phyloP scores from a whole-genome alignment of 2,888 invertebrate genomes.

The Lithophane leautieri region DNA sequence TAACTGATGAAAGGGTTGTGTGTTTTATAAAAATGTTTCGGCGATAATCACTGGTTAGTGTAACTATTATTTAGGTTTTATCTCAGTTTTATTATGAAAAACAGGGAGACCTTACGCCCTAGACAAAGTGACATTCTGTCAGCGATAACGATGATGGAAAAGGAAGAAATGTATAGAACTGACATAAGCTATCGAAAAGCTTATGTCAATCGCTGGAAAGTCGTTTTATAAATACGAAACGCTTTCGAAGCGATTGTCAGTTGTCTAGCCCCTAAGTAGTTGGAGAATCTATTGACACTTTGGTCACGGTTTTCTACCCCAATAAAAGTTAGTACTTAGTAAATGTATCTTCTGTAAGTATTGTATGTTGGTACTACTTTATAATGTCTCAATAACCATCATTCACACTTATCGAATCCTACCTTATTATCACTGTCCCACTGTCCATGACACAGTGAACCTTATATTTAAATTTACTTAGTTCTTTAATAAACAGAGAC shows the following conservation, averaged over 20 bases:
- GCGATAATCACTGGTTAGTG: slow-evolving; percentile 50
- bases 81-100: not conserved
- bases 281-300: not conserved
- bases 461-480: not conserved
- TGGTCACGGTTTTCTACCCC: not conserved
- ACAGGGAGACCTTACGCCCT: no score
- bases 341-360: not conserved
- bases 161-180: no score
- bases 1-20: slow-evolving; percentile 70
- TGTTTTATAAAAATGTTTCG: slow-evolving; percentile 56
- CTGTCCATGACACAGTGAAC: not conserved
- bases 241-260: no score
- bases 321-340: no score
- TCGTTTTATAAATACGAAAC: no score
- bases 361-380: not conserved
- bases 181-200: no score
- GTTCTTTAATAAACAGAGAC: not conserved
- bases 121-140: no score
- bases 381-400: not conserved
- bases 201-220: no score
- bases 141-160: no score
- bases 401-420: not conserved
- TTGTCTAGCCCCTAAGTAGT: not conserved
- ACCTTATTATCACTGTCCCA: not conserved
- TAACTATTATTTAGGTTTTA: slow-evolving; percentile 3